These are phyloP conservation scores for Diplogasteroides magnus DNA, from an alignment of 1,140 invertebrate species.

Conservation along the genomic window DNA sequence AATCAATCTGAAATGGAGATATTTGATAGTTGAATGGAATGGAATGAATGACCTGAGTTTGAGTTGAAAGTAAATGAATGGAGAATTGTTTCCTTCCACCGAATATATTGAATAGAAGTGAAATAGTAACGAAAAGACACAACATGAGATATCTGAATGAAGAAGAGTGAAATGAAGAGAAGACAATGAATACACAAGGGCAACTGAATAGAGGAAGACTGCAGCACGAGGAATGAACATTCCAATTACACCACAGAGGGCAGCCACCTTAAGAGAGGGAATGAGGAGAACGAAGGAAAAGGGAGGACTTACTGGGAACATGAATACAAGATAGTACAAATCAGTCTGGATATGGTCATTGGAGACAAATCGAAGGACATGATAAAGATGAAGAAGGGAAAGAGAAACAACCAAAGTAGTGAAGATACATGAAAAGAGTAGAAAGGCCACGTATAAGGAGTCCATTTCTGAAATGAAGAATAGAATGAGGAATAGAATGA, in stretches of 20 bases:
- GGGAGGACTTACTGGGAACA: constrained; percentile 42
- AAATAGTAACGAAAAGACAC: constrained; percentile 41
- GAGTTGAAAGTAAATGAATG: constrained; percentile 31
- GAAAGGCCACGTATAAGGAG: constrained; percentile 26
- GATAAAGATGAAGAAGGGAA: constrained; percentile 41
- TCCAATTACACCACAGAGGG: constrained; percentile 45
- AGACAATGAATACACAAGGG: no score
- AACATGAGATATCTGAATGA: constrained; percentile 38
- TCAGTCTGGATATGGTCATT: constrained; percentile 47
- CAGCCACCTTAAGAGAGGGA: constrained; percentile 34
- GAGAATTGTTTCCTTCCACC: constrained; percentile 38
- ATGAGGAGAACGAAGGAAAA: constrained; percentile 5
- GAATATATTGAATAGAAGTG: constrained; percentile 45
- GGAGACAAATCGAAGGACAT: constrained; percentile 43
- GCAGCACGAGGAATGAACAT: constrained; percentile 49
- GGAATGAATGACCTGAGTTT: constrained; percentile 25
- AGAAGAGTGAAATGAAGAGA: constrained; percentile 12
- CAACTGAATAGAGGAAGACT: constrained; percentile 48
- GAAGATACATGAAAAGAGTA: constrained; percentile 17
- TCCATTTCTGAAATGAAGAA: constrained; percentile 36
- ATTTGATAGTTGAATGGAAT: constrained; percentile 38
- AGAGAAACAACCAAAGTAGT: constrained; percentile 34
- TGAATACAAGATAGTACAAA: constrained; percentile 49
- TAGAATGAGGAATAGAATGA: background rate
- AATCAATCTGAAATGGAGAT: constrained; percentile 32